Evolutionary conservation across 2,797 vertebrate genomes (phyloP).

Genomic region (Nyctalus aviator): DNA sequence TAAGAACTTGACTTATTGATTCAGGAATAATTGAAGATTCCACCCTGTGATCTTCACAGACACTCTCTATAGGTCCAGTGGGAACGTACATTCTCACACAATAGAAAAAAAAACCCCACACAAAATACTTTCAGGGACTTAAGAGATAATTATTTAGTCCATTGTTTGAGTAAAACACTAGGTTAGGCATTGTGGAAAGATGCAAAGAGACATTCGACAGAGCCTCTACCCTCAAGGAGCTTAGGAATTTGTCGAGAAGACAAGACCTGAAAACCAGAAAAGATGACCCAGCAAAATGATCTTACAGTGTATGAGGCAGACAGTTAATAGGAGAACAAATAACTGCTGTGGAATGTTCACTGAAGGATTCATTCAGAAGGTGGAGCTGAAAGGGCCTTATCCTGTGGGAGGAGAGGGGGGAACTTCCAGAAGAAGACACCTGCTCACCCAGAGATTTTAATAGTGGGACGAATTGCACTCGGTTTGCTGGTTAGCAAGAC

Average conservation of each 20-base stretch:
- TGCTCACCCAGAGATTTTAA: background rate
- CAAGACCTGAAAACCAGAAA: background rate
- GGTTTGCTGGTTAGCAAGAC: background rate
- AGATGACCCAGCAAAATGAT: background rate
- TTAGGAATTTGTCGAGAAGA: constrained; percentile 7
- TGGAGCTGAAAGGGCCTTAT: background rate
- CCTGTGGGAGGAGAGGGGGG: background rate
- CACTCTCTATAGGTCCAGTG: background rate
- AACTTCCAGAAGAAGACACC: background rate
- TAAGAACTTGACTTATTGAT: constrained; percentile 55
- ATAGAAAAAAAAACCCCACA: background rate
- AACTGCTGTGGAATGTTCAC: background rate
- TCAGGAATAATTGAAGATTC: constrained; percentile 11
- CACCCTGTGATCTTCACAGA: background rate
- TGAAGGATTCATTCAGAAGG: background rate
- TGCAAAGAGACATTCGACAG: background rate
- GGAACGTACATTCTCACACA: constrained; percentile 30
- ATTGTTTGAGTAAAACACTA: constrained; percentile 31
- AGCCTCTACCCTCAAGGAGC: background rate
- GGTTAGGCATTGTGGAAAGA: constrained; percentile 3
- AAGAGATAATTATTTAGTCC: constrained; percentile 28
- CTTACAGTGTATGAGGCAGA: background rate
- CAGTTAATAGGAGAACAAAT: background rate
- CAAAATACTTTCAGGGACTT: background rate
- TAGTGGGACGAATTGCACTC: background rate